Evolutionary conservation across 2,888 invertebrate species (phyloP).

Genomic region (Allygus modestus): DNA sequence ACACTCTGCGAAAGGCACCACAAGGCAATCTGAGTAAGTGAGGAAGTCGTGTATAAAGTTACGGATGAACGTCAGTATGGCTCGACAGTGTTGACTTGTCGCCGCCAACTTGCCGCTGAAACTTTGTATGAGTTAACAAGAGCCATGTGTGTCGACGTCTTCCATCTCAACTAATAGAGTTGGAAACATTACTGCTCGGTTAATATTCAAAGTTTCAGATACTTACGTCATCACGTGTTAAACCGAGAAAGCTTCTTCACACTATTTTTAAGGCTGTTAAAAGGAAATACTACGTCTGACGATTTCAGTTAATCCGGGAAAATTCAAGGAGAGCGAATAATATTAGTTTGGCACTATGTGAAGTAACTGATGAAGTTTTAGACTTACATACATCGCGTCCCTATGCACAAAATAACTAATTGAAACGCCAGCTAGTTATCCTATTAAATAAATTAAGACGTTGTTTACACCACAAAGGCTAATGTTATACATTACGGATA

Average conservation of each 20-base stretch:
- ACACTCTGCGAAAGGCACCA: background rate
- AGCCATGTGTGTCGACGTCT: background rate
- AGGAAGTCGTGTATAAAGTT: background rate
- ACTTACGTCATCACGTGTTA: background rate
- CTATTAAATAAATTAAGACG: too few relatives aligned
- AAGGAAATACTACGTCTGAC: too few relatives aligned
- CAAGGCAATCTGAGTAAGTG: background rate
- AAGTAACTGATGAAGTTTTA: too few relatives aligned
- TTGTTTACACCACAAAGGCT: too few relatives aligned
- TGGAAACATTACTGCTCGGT: constrained; percentile 9
- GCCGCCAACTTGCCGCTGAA: constrained; percentile 4
- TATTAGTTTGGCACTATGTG: too few relatives aligned
- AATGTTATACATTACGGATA: too few relatives aligned
- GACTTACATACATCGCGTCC: too few relatives aligned
- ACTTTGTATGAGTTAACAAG: constrained; percentile 11
- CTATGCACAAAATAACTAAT: too few relatives aligned
- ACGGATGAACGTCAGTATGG: background rate
- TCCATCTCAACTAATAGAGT: background rate
- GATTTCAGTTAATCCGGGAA: too few relatives aligned
- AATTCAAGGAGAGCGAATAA: too few relatives aligned
- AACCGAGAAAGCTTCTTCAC: background rate
- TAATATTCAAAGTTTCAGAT: constrained; percentile 18
- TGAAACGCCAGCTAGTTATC: too few relatives aligned
- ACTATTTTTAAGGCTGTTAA: too few relatives aligned
- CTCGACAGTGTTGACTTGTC: constrained; percentile 21